A percentile compares a stretch with the other conserved stretches of the same genome.
Conservation (phyloP, 2,888 invertebrate species). For the Alitta virens region DNA sequence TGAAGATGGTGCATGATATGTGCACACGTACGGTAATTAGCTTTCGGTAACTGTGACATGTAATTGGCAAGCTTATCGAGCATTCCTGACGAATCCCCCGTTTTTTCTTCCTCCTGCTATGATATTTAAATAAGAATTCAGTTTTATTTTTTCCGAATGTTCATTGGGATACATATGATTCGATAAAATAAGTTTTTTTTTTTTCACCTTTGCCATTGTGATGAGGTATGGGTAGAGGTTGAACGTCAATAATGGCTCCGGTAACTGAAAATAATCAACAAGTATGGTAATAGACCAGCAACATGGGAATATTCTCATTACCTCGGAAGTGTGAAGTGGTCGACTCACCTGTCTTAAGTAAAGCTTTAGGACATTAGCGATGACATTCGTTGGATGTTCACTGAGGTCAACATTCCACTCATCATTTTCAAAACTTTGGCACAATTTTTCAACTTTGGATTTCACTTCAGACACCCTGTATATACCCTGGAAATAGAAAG, state of each 20-base stretch:
- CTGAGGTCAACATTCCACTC: slow-evolving; percentile 59
- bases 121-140: no score
- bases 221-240: slow-evolving; percentile 62
- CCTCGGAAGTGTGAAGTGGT: no score
- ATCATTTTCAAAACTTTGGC: slow-evolving; percentile 63
- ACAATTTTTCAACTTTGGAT: slow-evolving; percentile 64
- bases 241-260: slow-evolving; percentile 64
- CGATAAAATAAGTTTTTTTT: no score
- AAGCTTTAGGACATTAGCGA: slow-evolving; percentile 65
- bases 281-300: no score
- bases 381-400: slow-evolving; percentile 63
- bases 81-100: no score
- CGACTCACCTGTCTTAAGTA: slow-evolving; percentile 62
- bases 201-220: slow-evolving; percentile 47
- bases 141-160: no score
- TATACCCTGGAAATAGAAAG: slow-evolving; percentile 58
- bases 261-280: slow-evolving; percentile 60
- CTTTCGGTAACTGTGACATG: slow-evolving; percentile 58
- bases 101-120: no score
- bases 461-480: slow-evolving; percentile 66
- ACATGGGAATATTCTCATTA: no score
- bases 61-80: slow-evolving; percentile 51
- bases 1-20: slow-evolving; percentile 62
- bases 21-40: slow-evolving; percentile 60
- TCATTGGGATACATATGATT: no score